These are phyloP conservation scores for Aix galericulata DNA, from an alignment of 2,113 vertebrate genomes.

Conservation along the genomic window DNA sequence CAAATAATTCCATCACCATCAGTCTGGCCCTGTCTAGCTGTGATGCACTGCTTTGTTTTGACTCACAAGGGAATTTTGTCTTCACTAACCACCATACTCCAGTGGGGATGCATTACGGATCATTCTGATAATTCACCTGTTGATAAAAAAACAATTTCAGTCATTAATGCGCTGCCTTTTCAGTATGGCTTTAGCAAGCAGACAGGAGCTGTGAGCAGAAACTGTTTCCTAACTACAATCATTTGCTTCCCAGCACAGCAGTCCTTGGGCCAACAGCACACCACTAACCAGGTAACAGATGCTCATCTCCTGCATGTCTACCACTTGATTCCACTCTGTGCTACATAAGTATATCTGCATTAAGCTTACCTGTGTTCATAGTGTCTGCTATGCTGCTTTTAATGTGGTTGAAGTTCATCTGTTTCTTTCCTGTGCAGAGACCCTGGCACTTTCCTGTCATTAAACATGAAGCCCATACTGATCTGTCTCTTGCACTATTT, in stretches of 20 bases:
- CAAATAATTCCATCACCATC: not conserved
- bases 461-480: not conserved
- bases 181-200: not conserved
- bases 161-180: not conserved
- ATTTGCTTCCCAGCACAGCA: not conserved
- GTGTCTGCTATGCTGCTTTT: not conserved
- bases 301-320: not conserved
- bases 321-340: accelerated
- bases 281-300: not conserved
- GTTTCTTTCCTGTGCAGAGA: not conserved
- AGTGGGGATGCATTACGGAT: accelerated
- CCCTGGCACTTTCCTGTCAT: not conserved
- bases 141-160: not conserved
- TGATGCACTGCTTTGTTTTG: not conserved
- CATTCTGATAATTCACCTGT: accelerated
- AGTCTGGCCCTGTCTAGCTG: not conserved
- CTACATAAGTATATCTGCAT: not conserved
- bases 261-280: not conserved
- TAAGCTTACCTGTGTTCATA: accelerated
- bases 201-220: not conserved
- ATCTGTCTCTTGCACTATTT: not conserved
- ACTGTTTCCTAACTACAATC: not conserved
- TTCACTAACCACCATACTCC: accelerated
- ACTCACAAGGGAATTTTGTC: not conserved
- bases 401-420: not conserved